phyloP scores from a whole-genome alignment of 2,797 vertebrate genomes.

The Mastacembelus armatus region DNA sequence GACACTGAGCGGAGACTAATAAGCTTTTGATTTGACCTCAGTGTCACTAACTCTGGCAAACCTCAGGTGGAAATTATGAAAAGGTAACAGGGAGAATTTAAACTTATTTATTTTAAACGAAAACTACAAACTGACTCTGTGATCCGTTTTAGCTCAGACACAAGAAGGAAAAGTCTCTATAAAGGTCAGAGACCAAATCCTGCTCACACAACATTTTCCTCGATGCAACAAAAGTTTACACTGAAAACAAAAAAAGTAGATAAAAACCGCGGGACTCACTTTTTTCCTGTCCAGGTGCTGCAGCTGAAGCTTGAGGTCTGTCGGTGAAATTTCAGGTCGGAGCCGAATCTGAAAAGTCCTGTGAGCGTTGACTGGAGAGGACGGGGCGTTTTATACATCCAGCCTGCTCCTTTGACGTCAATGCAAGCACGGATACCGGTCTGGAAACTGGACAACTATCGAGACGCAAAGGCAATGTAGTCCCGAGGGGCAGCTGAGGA shows the following conservation, averaged over 20 bases:
- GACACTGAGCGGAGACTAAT: too few relatives aligned
- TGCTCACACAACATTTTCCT: not conserved
- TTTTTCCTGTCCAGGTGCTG: constrained; percentile 52
- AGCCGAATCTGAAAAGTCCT: constrained; percentile 53
- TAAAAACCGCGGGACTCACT: constrained; percentile 56
- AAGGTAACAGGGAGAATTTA: too few relatives aligned
- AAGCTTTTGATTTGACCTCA: too few relatives aligned
- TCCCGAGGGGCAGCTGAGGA: constrained; percentile 42
- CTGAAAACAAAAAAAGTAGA: not conserved
- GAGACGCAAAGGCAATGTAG: constrained; percentile 35
- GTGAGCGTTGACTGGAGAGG: constrained; percentile 59
- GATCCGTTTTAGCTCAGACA: too few relatives aligned
- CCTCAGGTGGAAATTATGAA: too few relatives aligned
- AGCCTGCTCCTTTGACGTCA: constrained; percentile 88
- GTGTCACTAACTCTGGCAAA: too few relatives aligned
- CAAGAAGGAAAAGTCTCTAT: too few relatives aligned
- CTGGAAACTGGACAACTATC: constrained; percentile 75
- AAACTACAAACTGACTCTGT: too few relatives aligned
- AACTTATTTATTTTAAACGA: too few relatives aligned
- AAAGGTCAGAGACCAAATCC: too few relatives aligned
- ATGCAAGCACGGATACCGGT: constrained; percentile 72
- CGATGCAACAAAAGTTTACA: not conserved
- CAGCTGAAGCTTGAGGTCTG: constrained; percentile 50
- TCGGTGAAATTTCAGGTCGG: constrained; percentile 35
- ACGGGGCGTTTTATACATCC: constrained; percentile 85